These are phyloP conservation scores for Drepana arcuata DNA, from an alignment of 1,140 invertebrate genomes.

Conservation along the genomic window DNA sequence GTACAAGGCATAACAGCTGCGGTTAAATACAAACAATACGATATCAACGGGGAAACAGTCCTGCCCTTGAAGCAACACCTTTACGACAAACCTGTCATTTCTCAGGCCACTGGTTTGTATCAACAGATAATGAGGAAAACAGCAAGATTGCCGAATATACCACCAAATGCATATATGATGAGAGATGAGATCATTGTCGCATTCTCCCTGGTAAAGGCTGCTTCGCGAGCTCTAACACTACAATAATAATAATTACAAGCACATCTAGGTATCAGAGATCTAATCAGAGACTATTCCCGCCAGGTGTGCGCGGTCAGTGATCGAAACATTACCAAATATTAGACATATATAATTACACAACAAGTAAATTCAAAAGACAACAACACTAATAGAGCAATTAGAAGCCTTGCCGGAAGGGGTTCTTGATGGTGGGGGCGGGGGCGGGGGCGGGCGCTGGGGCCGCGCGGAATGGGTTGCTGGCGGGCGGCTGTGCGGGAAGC, in stretches of 20 bases:
- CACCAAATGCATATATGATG: too few relatives aligned
- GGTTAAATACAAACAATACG: constrained; percentile 31
- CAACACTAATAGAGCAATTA: constrained; percentile 56
- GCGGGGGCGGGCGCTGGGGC: constrained; percentile 29
- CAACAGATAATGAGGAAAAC: too few relatives aligned
- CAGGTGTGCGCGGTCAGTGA: constrained; percentile 54
- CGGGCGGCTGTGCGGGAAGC: constrained; percentile 41
- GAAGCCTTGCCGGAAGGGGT: constrained; percentile 75
- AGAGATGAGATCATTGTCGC: too few relatives aligned
- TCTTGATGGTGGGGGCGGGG: constrained; percentile 34
- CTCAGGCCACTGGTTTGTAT: too few relatives aligned
- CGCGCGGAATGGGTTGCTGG: constrained; percentile 32
- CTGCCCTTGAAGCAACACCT: too few relatives aligned
- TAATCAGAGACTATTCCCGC: constrained; percentile 42
- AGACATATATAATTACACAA: constrained; percentile 68
- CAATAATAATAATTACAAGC: constrained; percentile 45
- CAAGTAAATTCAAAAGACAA: constrained; percentile 66
- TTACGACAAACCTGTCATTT: too few relatives aligned
- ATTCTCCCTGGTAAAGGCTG: too few relatives aligned
- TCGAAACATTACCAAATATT: constrained; percentile 52
- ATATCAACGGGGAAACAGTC: constrained; percentile 36
- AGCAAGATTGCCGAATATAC: too few relatives aligned
- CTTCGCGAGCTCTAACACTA: too few relatives aligned
- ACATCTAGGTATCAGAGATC: constrained; percentile 48
- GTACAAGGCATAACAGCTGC: constrained; percentile 39